Base-by-base conservation (phyloP, 2,797 vertebrate genomes). In the Rhinophrynus dorsalis region DNA sequence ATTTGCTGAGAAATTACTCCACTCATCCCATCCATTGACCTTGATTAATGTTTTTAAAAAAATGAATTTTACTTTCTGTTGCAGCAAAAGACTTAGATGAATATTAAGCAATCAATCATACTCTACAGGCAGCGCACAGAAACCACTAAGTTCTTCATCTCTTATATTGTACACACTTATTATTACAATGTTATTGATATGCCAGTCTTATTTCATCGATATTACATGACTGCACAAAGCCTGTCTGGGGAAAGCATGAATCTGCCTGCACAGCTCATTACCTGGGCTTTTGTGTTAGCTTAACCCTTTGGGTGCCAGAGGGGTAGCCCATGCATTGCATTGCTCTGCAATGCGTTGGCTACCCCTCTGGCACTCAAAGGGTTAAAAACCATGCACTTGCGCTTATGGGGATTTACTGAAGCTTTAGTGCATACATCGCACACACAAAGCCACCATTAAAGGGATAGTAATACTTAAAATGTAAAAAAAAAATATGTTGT, bases 31-130 rank as follows among this genome's bases (percentile, higher is more conserved):
- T 65, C 1, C 10, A 17, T 44, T 50, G 30, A n/a, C 21, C 52
- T 69, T 38, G 24, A 65, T 57, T 64, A 64, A 64, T 65, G 60
- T 5, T 17, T 24, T 45, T 23, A 57, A 56, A n/a, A 51, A 30
- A 8, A 57, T 33, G 23, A 21, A 20, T 42, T 50, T 40, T 26
- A 15, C 40, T 58, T 58, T 58, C 56, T 30, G 23, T 30, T 13
- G 4, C 42, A 58, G 38, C 35, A 59, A 21, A 51, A 27, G 26
- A n/a, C 20, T 24, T 6, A 32, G 35, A 50, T 33, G 45, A 23
- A 66, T 73, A 73, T 73, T 59, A 65, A 51, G 18, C 27, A 65
- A 73, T 73, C 61, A 44, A 73, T 73, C 69, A 59, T 23, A 24
- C 17, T 37, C 20, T 57, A 52, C 38, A 63, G 59, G 62, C 56